phyloP scores from a whole-genome alignment of 2,888 invertebrate species.

The Malachius bipustulatus region DNA sequence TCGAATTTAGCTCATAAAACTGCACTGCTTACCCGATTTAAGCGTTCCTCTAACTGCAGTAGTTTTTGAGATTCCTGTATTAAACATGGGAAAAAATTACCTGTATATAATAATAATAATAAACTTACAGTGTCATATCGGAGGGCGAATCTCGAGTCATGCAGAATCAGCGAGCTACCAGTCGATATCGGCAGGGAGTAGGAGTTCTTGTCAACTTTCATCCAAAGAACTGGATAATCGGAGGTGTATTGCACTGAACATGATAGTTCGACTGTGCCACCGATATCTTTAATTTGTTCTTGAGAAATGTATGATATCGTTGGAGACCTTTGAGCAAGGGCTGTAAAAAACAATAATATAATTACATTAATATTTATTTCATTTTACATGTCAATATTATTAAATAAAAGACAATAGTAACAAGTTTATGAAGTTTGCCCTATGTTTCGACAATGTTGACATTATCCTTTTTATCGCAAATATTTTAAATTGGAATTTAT shows the following conservation, averaged over 20 bases:
- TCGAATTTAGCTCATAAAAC: no score
- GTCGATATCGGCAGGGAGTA: conserved; percentile 73
- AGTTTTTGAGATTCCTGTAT: no score
- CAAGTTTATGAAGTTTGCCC: no score
- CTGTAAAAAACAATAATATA: conserved; percentile 35
- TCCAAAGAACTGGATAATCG: conserved; percentile 78
- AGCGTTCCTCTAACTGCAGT: no score
- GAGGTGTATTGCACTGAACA: conserved; percentile 83
- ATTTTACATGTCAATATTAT: no score
- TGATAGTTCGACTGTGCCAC: conserved; percentile 74
- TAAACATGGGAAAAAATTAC: no score
- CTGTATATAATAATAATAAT: no score
- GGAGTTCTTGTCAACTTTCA: conserved; percentile 54
- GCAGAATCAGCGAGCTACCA: conserved; percentile 71
- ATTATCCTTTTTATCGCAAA: no score
- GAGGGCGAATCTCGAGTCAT: conserved; percentile 73
- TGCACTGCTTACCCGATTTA: no score
- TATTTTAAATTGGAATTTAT: no score
- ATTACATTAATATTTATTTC: conserved; percentile 2
- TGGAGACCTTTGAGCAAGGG: conserved; percentile 59
- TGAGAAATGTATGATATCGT: conserved; percentile 86
- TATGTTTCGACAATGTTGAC: no score
- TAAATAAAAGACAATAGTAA: neutral
- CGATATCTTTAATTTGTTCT: conserved; percentile 85
- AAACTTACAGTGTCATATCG: conserved; percentile 51